These are phyloP conservation scores for Drosophila insularis DNA, from an alignment of 1,140 invertebrate species.

Conservation along the genomic window DNA sequence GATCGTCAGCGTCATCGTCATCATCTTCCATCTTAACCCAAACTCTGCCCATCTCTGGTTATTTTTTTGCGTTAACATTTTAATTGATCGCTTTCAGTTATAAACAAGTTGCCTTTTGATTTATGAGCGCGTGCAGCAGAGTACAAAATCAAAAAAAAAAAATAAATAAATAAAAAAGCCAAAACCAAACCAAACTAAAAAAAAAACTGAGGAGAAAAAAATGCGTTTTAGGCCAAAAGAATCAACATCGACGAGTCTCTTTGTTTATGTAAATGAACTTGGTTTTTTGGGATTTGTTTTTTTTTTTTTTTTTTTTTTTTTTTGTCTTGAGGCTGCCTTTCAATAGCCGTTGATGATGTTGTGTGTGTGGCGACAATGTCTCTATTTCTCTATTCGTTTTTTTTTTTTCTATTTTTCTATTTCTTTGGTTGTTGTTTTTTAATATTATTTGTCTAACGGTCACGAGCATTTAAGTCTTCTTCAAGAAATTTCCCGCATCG, in stretches of 20 bases:
- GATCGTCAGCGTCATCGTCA: slow-evolving; percentile 57
- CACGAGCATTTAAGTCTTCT: slow-evolving; percentile 66
- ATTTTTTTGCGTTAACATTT: slow-evolving; percentile 79
- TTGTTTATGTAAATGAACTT: slow-evolving; percentile 46
- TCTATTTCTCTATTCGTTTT: slow-evolving; percentile 68
- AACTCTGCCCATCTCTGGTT: slow-evolving; percentile 24
- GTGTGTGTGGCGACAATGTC: slow-evolving; percentile 72
- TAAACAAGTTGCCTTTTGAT: slow-evolving; percentile 77
- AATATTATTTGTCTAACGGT: slow-evolving; percentile 79
- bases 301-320: slow-evolving; percentile 49
- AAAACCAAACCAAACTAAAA: slow-evolving; percentile 19
- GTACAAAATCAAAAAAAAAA: slow-evolving; percentile 21
- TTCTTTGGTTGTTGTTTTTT: slow-evolving; percentile 56
- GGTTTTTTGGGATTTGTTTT: background rate
- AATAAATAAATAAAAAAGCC: slow-evolving; percentile 9
- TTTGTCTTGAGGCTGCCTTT: slow-evolving; percentile 49
- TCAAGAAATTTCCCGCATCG: slow-evolving; percentile 75
- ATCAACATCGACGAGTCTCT: slow-evolving; percentile 29
- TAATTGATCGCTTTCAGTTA: slow-evolving; percentile 80
- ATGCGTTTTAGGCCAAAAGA: slow-evolving; percentile 29
- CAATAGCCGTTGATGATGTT: slow-evolving; percentile 78
- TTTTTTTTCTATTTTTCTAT: slow-evolving; percentile 45
- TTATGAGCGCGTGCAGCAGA: slow-evolving; percentile 40
- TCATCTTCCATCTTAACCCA: slow-evolving; percentile 29
- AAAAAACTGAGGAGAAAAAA: background rate